Evolutionary conservation across 2,113 vertebrate genomes (phyloP).

Genomic region (Polypterus senegalus): DNA sequence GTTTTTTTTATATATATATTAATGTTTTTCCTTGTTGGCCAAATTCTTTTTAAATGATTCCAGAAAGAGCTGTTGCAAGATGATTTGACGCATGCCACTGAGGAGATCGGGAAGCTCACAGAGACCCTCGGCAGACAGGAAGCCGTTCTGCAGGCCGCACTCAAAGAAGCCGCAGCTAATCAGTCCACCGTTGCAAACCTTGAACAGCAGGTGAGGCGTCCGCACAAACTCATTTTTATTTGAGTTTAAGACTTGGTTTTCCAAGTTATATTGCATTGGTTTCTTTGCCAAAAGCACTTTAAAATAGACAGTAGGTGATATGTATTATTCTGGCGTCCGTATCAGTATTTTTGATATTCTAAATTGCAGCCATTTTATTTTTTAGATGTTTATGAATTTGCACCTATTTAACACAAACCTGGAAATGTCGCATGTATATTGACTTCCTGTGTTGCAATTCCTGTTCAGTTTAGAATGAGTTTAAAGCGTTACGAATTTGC

Average conservation of each 20-base stretch:
- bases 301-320: not conserved
- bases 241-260: not conserved
- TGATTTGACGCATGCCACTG: constrained; percentile 64
- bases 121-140: constrained; percentile 71
- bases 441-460: too few relatives aligned
- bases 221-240: not conserved
- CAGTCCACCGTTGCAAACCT: constrained; percentile 59
- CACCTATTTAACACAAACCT: too few relatives aligned
- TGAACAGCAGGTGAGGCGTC: constrained; percentile 52
- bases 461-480: too few relatives aligned
- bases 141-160: constrained; percentile 53
- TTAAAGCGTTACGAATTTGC: too few relatives aligned
- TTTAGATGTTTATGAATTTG: too few relatives aligned
- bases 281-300: not conserved
- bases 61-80: constrained; percentile 82
- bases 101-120: constrained; percentile 70
- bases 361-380: too few relatives aligned
- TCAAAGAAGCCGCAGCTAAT: constrained; percentile 57
- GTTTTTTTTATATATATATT: not conserved
- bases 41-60: not conserved
- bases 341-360: too few relatives aligned
- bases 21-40: not conserved
- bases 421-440: too few relatives aligned
- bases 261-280: not conserved
- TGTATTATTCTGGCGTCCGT: too few relatives aligned